Conservation (phyloP, 2,888 invertebrate species). For the Oscheius onirici region DNA sequence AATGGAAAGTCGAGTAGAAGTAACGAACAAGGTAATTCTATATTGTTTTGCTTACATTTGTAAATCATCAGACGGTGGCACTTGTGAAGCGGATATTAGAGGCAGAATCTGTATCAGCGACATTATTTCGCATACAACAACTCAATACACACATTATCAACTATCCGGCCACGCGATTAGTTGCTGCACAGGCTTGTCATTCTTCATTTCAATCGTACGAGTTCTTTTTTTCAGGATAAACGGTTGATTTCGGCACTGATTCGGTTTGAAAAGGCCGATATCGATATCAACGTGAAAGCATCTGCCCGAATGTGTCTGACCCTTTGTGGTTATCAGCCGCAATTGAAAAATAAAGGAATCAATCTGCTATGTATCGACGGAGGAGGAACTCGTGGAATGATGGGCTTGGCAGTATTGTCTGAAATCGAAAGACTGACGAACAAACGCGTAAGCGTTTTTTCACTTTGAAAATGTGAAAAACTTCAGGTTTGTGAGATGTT, state of each 20-base stretch:
- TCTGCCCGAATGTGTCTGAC: slow-evolving; percentile 61
- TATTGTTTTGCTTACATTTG: not conserved
- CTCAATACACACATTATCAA: slow-evolving; percentile 60
- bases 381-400: slow-evolving; percentile 86
- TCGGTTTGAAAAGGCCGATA: slow-evolving; percentile 37
- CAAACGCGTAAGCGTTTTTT: slow-evolving; percentile 69
- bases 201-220: not conserved
- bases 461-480: not conserved
- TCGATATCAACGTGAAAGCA: slow-evolving; percentile 47
- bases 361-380: slow-evolving; percentile 87
- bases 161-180: slow-evolving; percentile 60
- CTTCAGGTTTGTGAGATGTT: slow-evolving; percentile 80
- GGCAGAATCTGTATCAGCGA: slow-evolving; percentile 50
- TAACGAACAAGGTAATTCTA: slow-evolving; percentile 43
- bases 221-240: slow-evolving; percentile 35
- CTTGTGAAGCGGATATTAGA: slow-evolving; percentile 51
- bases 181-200: slow-evolving; percentile 49
- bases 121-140: slow-evolving; percentile 48
- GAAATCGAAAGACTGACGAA: slow-evolving; percentile 78
- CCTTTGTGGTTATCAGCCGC: slow-evolving; percentile 58
- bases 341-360: slow-evolving; percentile 75
- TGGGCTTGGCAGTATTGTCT: slow-evolving; percentile 84
- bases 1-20: slow-evolving; percentile 55
- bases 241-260: slow-evolving; percentile 53
- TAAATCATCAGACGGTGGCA: slow-evolving; percentile 41